Evolutionary conservation across 2,888 invertebrate genomes (phyloP).

Genomic region (Pristionchus maxplancki): DNA sequence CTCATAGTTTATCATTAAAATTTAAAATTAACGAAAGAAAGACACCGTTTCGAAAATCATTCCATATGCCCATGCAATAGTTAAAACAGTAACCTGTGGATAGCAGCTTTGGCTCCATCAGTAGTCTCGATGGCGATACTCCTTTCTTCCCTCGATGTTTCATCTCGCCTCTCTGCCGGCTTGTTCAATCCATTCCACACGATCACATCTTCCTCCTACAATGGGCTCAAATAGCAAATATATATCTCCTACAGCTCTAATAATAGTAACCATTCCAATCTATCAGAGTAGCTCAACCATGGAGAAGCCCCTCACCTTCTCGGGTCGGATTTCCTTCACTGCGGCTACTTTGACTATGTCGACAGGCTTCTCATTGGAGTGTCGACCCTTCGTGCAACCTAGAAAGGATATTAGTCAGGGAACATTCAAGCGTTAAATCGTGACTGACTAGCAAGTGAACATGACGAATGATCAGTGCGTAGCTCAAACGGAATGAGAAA

Average conservation of each 20-base stretch:
- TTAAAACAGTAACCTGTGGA: constrained; percentile 60
- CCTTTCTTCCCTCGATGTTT: constrained; percentile 44
- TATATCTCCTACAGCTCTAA: background rate
- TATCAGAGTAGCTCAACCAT: background rate
- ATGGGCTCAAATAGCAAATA: background rate
- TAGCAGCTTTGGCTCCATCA: constrained; percentile 57
- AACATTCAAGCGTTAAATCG: too few relatives aligned
- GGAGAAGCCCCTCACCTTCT: constrained; percentile 59
- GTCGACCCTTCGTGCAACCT: constrained; percentile 88
- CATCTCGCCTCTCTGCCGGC: constrained; percentile 66
- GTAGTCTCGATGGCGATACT: constrained; percentile 59
- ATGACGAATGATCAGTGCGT: too few relatives aligned
- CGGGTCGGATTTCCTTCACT: constrained; percentile 70
- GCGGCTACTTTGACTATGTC: constrained; percentile 85
- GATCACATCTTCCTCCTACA: constrained; percentile 69
- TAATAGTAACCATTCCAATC: background rate
- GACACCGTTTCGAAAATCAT: too few relatives aligned
- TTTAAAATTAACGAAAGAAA: too few relatives aligned
- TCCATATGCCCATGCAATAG: too few relatives aligned
- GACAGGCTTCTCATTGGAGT: constrained; percentile 91
- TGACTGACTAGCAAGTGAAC: too few relatives aligned
- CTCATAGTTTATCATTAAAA: too few relatives aligned
- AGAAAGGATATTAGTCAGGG: constrained; percentile 79
- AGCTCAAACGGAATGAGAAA: constrained; percentile 62
- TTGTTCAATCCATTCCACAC: constrained; percentile 77